Percentiles rank a stretch among this genome's conserved stretches.
phyloP scores from a whole-genome alignment of 2,797 vertebrate genomes.

The Molossus molossus region DNA sequence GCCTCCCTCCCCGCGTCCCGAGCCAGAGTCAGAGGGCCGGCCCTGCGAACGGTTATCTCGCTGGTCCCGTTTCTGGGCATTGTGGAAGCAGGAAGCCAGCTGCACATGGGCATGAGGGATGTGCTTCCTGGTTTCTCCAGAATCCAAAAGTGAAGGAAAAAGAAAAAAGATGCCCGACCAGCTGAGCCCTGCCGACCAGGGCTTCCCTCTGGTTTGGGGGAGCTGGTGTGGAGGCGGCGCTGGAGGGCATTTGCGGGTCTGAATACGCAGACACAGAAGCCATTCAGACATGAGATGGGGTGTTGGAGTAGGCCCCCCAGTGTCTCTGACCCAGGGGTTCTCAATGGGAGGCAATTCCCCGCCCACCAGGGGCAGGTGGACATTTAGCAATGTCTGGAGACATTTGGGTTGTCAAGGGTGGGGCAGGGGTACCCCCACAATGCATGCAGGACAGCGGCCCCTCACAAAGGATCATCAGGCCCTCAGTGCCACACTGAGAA shows the following conservation, averaged over 20 bases:
- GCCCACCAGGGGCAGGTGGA: neutral
- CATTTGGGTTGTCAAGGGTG: neutral
- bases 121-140: neutral
- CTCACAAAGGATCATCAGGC: accelerated
- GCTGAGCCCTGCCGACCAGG: too few species aligned
- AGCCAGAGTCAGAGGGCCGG: neutral
- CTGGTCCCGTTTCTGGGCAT: too few species aligned
- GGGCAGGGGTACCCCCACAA: accelerated
- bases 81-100: neutral
- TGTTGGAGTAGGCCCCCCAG: accelerated
- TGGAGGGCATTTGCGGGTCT: too few species aligned
- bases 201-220: neutral
- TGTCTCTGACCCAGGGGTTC: neutral
- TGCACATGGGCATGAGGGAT: neutral
- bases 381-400: neutral
- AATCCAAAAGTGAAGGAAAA: neutral
- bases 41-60: neutral
- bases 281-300: accelerated
- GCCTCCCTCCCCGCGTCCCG: neutral
- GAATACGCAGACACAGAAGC: neutral
- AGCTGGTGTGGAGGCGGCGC: accelerated
- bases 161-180: too few species aligned
- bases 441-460: neutral
- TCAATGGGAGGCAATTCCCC: neutral
- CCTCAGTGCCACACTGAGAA: accelerated